Conservation (phyloP, 2,888 invertebrate genomes). For the Timema podura region DNA sequence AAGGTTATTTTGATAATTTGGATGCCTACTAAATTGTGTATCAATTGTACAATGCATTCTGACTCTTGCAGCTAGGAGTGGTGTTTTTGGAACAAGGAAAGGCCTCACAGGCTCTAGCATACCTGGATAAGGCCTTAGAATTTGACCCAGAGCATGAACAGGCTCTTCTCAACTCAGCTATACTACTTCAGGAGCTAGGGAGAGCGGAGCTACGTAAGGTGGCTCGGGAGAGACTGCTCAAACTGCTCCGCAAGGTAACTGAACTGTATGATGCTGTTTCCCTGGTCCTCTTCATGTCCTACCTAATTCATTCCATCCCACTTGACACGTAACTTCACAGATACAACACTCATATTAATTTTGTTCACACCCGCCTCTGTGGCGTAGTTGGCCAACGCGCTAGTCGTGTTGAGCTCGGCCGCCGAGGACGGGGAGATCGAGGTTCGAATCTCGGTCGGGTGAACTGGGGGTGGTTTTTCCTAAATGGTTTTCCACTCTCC, state of each 20-base stretch:
- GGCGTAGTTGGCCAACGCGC: no score
- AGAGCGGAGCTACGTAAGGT: slow-evolving; percentile 73
- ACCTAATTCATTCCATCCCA: background rate
- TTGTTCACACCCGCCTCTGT: no score
- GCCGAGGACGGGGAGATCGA: no score
- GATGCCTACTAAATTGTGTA: no score
- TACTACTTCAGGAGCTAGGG: slow-evolving; percentile 86
- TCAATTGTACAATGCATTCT: no score
- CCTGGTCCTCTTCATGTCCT: background rate
- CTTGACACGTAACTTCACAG: background rate
- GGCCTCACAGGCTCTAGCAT: slow-evolving; percentile 83
- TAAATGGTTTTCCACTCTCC: no score
- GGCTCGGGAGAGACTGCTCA: slow-evolving; percentile 74
- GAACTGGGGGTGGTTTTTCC: no score
- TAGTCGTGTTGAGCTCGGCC: no score
- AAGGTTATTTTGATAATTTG: no score
- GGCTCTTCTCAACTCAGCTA: slow-evolving; percentile 91
- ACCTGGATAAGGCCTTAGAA: slow-evolving; percentile 88
- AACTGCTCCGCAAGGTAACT: slow-evolving; percentile 63
- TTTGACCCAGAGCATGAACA: slow-evolving; percentile 93
- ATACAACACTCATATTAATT: background rate
- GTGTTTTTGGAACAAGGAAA: slow-evolving; percentile 91
- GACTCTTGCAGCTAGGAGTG: slow-evolving; percentile 72
- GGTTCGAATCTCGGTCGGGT: no score
- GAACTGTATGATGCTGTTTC: background rate